Evolutionary conservation across 2,113 vertebrate species (phyloP), one percentile per base, ranked within the genome.

Genomic region (Microcebus ravelobensis): DNA sequence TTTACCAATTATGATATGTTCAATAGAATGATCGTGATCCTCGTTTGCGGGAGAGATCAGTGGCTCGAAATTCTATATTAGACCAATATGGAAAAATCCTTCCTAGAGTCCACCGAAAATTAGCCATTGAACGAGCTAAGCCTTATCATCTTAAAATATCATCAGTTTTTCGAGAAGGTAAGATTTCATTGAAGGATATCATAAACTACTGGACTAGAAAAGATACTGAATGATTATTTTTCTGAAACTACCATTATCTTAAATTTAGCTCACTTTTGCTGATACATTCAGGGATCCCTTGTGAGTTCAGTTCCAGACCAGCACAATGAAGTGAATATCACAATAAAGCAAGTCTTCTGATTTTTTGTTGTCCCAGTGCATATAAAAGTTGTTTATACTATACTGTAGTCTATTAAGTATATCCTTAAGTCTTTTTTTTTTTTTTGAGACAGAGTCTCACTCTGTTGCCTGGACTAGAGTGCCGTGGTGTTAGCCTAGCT

Each of bases 41-140:
- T 97, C 98, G 97, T 91, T 98, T 99, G 93, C 99, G 99, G 98
- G 99, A 99, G 67, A 98, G 99, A 97, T 98, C 99, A 39, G 98
- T 98, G 98, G 98, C 98, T 59, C 99, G 99, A 96, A 99, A 99
- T 98, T 99, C 99, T 45, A 99, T 99, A 29, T 84, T 99, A 97
- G 99, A 99, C 7, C 99, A 99, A 0, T 99, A 99, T 83, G 98
- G 98, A 21, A 99, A 99, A 94, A 98, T 99, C 94, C 98, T 99
- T 80, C 99, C 99, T 45, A 98, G 98, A 97, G 98, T 99, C 59
- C 99, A 99, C 80, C 98, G 99, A 97, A 99, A 99, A 97, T 98
- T 99, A 96, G 99, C 99, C n/a, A 96, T 97, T 31, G 99, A 99
- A 82, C 98, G 99, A 98, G 98, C 98, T 39, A 99, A 99, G 79